Evolutionary conservation across 2,113 vertebrate genomes (phyloP).

Genomic region (Otis tarda): DNA sequence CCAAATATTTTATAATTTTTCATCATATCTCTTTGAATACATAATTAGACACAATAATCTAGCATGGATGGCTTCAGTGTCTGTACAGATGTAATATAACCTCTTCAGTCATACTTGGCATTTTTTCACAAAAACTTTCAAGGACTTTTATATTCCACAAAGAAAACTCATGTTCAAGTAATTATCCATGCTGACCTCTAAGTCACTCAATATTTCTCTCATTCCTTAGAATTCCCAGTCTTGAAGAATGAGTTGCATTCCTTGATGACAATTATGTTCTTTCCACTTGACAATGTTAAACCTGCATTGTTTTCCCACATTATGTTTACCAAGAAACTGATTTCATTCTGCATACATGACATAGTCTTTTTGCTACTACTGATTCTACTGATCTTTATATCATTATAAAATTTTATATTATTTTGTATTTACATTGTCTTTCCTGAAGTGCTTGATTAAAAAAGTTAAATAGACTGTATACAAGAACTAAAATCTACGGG

Average conservation of each 20-base stretch:
- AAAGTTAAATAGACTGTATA: neutral
- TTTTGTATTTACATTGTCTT: neutral
- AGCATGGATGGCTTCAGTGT: neutral
- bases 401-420: neutral
- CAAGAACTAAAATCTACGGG: neutral
- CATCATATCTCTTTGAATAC: neutral
- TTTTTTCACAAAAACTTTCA: constrained; percentile 33
- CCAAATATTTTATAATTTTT: neutral
- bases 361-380: neutral
- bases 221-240: constrained; percentile 52
- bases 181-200: constrained; percentile 53
- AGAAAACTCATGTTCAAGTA: constrained; percentile 44
- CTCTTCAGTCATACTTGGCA: neutral
- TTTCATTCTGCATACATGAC: neutral
- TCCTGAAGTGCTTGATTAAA: neutral
- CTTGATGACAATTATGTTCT: neutral
- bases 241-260: constrained; percentile 38
- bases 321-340: neutral
- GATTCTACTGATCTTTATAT: neutral
- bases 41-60: neutral
- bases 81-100: neutral
- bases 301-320: neutral
- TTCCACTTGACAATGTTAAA: neutral
- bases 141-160: constrained; percentile 49
- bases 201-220: constrained; percentile 45